Percentiles rank a stretch among this genome's conserved stretches.
These are phyloP conservation scores for Harpalus rubripes DNA, from an alignment of 2,888 invertebrate species.

Conservation along the genomic window DNA sequence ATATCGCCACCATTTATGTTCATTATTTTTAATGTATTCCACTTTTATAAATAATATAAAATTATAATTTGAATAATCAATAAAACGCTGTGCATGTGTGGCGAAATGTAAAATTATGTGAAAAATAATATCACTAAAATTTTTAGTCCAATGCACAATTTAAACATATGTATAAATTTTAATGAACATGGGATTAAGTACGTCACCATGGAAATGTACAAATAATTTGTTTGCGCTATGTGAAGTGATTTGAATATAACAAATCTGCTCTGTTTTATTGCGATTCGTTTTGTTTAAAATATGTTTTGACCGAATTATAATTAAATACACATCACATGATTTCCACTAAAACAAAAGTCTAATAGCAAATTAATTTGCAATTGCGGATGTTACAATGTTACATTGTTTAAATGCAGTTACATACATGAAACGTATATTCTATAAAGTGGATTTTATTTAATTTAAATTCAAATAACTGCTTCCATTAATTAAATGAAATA, in stretches of 20 bases:
- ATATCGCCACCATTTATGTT: no score
- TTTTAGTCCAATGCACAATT: not conserved
- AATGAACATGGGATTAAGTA: slow-evolving; percentile 12
- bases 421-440: not conserved
- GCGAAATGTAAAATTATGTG: not conserved
- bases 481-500: not conserved
- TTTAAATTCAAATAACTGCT: not conserved
- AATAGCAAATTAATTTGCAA: not conserved
- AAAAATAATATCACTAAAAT: slow-evolving; percentile 3
- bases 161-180: slow-evolving; percentile 7
- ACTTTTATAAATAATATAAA: not conserved
- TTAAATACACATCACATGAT: slow-evolving; percentile 22
- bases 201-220: not conserved
- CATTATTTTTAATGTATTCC: no score
- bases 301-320: slow-evolving; percentile 17
- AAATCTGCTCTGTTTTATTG: slow-evolving; percentile 16
- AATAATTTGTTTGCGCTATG: slow-evolving; percentile 21
- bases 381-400: not conserved
- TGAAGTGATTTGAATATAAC: slow-evolving; percentile 25
- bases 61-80: not conserved
- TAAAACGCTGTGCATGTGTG: not conserved
- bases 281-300: slow-evolving; percentile 32
- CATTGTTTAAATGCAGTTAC: not conserved
- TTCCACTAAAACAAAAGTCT: not conserved
- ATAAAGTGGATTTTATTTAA: not conserved